Conservation (phyloP, 2,888 invertebrate species). For the Cryptops parisi region DNA sequence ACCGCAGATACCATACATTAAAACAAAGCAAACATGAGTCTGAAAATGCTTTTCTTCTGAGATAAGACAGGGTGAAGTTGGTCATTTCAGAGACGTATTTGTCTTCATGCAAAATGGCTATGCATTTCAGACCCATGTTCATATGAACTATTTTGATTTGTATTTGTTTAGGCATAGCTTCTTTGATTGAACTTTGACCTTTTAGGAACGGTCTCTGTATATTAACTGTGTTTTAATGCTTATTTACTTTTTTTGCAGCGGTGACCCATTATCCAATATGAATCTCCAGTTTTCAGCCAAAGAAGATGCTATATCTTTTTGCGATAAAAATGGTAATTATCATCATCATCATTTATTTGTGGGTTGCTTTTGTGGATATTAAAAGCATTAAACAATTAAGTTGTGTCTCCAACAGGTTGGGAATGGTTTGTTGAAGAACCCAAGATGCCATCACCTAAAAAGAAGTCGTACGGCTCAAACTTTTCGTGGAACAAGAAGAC, state of each 20-base stretch:
- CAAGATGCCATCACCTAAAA: conserved; percentile 52
- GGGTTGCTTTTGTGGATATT: conserved; percentile 1
- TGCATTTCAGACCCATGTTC: no score
- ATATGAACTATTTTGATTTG: no score
- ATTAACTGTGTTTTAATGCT: no score
- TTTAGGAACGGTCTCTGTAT: no score
- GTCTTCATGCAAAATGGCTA: no score
- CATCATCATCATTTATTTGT: background rate
- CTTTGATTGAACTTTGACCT: no score
- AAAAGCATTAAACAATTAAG: no score
- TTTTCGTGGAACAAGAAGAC: conserved; percentile 95
- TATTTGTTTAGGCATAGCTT: no score
- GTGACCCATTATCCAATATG: conserved; percentile 89
- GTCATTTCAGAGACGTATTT: no score
- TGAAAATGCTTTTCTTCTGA: no score
- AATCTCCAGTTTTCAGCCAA: conserved; percentile 59
- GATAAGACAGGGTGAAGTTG: background rate
- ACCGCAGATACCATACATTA: no score
- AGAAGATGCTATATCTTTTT: conserved; percentile 80
- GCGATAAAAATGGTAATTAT: conserved; percentile 63
- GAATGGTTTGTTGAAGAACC: conserved; percentile 68
- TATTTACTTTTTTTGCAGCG: conserved; percentile 41
- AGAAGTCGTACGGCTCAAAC: conserved; percentile 84
- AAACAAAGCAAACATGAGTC: background rate
- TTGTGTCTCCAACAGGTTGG: conserved; percentile 45